These are phyloP conservation scores for Odontocerum albicorne DNA, from an alignment of 2,888 invertebrate genomes.

Conservation along the genomic window DNA sequence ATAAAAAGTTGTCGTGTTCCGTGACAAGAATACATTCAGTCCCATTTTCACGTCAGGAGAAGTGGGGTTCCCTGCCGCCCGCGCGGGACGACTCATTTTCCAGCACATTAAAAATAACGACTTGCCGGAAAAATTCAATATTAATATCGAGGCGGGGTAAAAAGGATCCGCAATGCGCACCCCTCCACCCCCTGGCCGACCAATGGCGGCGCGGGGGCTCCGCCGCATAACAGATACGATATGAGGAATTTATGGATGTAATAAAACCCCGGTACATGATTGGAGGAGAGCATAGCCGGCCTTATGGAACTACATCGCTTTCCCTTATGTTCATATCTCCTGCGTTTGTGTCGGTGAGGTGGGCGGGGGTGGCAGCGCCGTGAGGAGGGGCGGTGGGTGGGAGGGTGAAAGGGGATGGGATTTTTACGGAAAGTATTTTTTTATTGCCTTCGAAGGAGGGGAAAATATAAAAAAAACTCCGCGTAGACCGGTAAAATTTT, in stretches of 20 bases:
- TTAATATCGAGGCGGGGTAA: conserved; percentile 75
- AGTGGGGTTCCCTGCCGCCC: conserved; percentile 10
- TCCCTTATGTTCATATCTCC: conserved; percentile 61
- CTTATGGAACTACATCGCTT: conserved; percentile 45
- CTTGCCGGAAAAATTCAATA: conserved; percentile 76
- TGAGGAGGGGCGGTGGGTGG: conserved; percentile 36
- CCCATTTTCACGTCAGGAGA: not conserved
- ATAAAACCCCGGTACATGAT: conserved; percentile 69
- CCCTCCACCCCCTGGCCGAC: conserved; percentile 54
- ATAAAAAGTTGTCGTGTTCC: conserved; percentile 10
- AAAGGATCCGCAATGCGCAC: conserved; percentile 58
- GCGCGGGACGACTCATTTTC: conserved; percentile 47
- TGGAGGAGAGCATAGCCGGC: conserved; percentile 50
- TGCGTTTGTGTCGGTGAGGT: conserved; percentile 30
- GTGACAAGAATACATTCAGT: conserved; percentile 14
- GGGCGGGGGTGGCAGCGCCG: conserved; percentile 43
- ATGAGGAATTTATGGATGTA: conserved; percentile 85
- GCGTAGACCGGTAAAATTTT: conserved; percentile 32
- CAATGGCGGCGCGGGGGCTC: conserved; percentile 57
- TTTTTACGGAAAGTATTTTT: conserved; percentile 34
- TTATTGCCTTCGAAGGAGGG: conserved; percentile 30
- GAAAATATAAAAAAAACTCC: conserved; percentile 27
- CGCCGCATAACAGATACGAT: conserved; percentile 51
- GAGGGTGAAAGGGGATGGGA: conserved; percentile 40
- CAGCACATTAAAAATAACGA: conserved; percentile 62